Evolutionary conservation across 2,113 vertebrate species (phyloP).

Genomic region (Macroglossus sobrinus): DNA sequence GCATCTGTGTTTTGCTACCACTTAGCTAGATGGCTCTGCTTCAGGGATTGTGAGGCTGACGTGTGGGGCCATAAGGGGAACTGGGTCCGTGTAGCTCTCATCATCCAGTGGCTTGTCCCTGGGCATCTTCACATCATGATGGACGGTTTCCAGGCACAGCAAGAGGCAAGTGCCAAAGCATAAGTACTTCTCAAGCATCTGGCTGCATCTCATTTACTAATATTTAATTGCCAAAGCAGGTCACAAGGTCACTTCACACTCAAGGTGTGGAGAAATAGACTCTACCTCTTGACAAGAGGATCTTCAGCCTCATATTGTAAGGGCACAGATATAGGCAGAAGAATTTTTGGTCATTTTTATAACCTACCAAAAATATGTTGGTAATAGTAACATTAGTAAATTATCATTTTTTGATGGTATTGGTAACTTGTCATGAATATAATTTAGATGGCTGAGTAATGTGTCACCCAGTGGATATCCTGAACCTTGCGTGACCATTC

Average conservation of each 20-base stretch:
- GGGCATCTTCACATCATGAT: background rate
- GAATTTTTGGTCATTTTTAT: background rate
- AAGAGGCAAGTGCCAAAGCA: background rate
- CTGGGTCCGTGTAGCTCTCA: background rate
- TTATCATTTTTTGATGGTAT: constrained; percentile 25
- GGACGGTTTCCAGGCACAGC: background rate
- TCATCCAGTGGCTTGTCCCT: background rate
- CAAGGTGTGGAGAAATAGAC: background rate
- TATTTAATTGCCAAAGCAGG: background rate
- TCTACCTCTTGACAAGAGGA: background rate
- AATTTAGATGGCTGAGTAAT: constrained; percentile 7
- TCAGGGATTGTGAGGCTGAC: background rate
- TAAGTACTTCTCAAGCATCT: background rate
- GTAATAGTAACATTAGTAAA: background rate
- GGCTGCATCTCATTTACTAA: background rate
- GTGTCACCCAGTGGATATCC: background rate
- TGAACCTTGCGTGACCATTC: background rate
- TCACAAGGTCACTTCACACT: background rate
- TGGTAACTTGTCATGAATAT: constrained; percentile 11
- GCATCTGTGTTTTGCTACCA: background rate
- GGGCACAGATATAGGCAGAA: background rate
- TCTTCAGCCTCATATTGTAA: background rate
- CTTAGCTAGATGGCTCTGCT: background rate
- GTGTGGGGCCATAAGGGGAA: background rate
- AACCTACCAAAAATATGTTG: constrained; percentile 16